Conservation (phyloP, 2,113 vertebrate genomes). For the Entomyzon cyanotis region DNA sequence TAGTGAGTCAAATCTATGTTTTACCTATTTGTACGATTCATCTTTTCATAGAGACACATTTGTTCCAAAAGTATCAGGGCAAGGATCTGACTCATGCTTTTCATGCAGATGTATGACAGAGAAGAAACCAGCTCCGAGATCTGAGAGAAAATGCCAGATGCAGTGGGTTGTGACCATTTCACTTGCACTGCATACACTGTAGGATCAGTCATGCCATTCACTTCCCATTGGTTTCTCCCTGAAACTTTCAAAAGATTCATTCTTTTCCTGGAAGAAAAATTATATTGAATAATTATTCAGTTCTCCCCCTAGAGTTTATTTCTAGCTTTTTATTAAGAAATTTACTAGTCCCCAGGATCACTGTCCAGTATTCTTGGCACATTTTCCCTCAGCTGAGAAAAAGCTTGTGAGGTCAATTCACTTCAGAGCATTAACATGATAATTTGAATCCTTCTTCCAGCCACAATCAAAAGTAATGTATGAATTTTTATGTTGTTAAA, state of each 20-base stretch:
- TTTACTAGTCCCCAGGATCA: neutral
- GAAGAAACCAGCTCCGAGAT: neutral
- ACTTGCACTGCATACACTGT: neutral
- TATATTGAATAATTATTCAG: neutral
- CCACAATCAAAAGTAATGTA: neutral
- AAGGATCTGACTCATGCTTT: neutral
- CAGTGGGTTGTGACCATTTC: neutral
- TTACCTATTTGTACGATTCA: neutral
- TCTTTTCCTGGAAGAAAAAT: neutral
- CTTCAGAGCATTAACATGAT: neutral
- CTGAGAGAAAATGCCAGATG: neutral
- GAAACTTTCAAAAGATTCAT: neutral
- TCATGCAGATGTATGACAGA: neutral
- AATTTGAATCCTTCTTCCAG: neutral
- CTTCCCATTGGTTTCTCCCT: neutral
- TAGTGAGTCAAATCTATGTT: neutral
- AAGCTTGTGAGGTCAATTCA: neutral
- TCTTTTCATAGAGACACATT: neutral
- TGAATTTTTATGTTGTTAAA: neutral
- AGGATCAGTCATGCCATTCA: neutral
- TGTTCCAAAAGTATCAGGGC: neutral
- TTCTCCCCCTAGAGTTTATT: neutral
- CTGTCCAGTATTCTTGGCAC: neutral
- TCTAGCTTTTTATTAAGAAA: neutral
- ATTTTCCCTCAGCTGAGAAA: neutral